Base-by-base conservation (phyloP, 2,797 vertebrate genomes). In the Anas bahamensis region DNA sequence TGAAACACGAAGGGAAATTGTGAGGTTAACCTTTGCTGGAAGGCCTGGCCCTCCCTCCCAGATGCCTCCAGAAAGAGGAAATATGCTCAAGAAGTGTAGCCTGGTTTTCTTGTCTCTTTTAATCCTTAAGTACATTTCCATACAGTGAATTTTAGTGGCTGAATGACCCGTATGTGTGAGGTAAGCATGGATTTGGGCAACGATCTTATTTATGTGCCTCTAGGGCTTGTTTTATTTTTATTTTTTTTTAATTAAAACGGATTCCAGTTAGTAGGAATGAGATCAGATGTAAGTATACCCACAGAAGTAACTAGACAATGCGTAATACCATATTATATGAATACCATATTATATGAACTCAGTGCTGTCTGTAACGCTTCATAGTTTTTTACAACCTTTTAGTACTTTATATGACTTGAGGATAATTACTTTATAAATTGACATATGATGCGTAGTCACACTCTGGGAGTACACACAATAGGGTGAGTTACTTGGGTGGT, bases 81-180 rank as follows among this genome's bases (percentile, higher is more conserved):
- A 50, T 18, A 29, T 21, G 4, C 16, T 94, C 26, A n/a, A 82
- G 41, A 72, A 86, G 4, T 11, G 5, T 42, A 44, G 31, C 26
- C 14, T 75, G 0, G 0, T 9, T 65, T 88, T 70, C 63, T 63
- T 48, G 37, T 14, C 28, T 77, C 0, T 0, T 71, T 80, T 60
- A 73, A 63, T 92, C 65, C 52, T n/a, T 3, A 17, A 12, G 15
- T n/a, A 4, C 53, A 33, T 90, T 88, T 86, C 53, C 15, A 5
- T 80, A 11, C 2, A 81, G 50, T 37, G 41, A 35, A 17, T 50
- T 22, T 50, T 60, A 31, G 77, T 33, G 13, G 41, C 33, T 81
- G 71, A 84, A 18, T 33, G 44, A 63, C 59, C 35, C 52, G n/a
- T 75, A 21, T 55, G 44, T 26, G 4, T 29, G 59, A 82, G 37